A percentile compares a stretch with the other conserved stretches of the same genome.
Evolutionary conservation across 1,140 invertebrate species (phyloP).

Genomic region (Bilobella aurantiaca): DNA sequence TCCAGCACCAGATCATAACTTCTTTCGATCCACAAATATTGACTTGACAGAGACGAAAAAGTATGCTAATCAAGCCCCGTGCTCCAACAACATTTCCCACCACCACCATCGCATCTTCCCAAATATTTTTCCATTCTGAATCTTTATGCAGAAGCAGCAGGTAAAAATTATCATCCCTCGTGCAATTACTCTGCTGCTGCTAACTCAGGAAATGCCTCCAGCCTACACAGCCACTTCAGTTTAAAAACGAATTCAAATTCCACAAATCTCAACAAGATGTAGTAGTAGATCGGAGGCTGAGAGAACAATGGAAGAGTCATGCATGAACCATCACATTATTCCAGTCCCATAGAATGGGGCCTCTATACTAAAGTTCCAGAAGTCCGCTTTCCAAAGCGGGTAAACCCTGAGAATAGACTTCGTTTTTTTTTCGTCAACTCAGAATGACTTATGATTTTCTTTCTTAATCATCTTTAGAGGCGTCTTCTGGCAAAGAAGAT

Average conservation of each 20-base stretch:
- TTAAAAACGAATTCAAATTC: no score
- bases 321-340: not conserved
- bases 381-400: not conserved
- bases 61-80: not conserved
- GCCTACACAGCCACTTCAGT: no score
- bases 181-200: no score
- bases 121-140: not conserved
- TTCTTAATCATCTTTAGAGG: not conserved
- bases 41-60: not conserved
- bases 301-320: not conserved
- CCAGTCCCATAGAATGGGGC: not conserved
- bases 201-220: no score
- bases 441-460: slow-evolving; percentile 5
- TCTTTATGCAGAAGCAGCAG: no score
- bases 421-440: slow-evolving; percentile 2
- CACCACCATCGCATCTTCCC: no score
- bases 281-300: not conserved
- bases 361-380: not conserved
- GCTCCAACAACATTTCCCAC: no score
- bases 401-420: not conserved
- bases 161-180: not conserved
- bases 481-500: not conserved
- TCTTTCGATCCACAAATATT: not conserved
- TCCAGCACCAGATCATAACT: no score
- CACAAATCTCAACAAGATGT: not conserved